Conservation (phyloP, 1,140 invertebrate genomes). For the Camponotus vicinus region DNA sequence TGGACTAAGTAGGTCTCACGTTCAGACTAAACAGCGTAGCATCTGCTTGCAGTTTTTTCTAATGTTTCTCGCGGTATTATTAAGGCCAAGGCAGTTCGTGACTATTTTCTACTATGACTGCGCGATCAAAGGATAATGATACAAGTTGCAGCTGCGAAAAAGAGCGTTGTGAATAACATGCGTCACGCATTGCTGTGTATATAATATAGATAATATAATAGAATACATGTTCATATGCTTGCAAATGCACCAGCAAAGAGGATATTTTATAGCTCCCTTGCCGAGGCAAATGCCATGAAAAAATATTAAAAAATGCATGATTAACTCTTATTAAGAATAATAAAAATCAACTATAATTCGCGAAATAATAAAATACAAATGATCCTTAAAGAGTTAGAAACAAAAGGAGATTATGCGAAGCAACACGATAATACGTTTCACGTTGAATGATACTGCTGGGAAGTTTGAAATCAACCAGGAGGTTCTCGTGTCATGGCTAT, state of each 20-base stretch:
- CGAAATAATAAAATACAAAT: too few relatives aligned
- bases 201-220: too few relatives aligned
- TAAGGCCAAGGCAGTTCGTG: constrained; percentile 12
- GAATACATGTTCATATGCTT: not conserved
- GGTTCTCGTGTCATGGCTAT: constrained; percentile 21
- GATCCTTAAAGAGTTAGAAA: not conserved
- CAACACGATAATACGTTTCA: constrained; percentile 9
- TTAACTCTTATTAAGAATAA: too few relatives aligned
- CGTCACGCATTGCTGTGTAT: constrained; percentile 2
- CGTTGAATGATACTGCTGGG: constrained; percentile 3
- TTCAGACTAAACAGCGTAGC: constrained; percentile 45
- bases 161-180: not conserved
- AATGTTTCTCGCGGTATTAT: constrained; percentile 1
- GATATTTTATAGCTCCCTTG: not conserved
- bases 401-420: constrained; percentile 1
- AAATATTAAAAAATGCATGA: not conserved
- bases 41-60: constrained; percentile 37
- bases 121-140: constrained; percentile 29
- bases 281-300: not conserved
- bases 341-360: too few relatives aligned
- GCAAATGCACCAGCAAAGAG: not conserved
- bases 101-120: constrained; percentile 58
- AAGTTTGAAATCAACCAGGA: constrained; percentile 10
- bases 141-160: not conserved
- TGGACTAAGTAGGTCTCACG: constrained; percentile 28